Evolutionary conservation across 2,888 invertebrate species (phyloP), one percentile per base, ranked within the genome.

Genomic region (Heliconius ethilla): DNA sequence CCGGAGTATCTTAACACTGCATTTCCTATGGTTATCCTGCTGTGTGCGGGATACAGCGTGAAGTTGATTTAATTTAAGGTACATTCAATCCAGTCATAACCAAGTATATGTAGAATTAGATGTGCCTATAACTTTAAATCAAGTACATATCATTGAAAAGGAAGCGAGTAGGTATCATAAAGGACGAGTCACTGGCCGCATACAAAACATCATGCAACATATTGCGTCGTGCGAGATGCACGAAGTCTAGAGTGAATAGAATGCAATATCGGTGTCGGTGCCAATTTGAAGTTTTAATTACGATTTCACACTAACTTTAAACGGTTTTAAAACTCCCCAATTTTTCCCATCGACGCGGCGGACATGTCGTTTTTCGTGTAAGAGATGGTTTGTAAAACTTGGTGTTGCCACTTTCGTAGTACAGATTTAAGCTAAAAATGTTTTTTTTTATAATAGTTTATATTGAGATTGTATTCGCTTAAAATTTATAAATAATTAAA

Each of bases 281-380:
- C 65, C 51, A 51, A 45, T 73, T 45, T 45, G 63, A 79, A 80
- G 75, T 81, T 81, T 80, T 81, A 81, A 81, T 79, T 77, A 79
- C 63, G 51, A 63, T 75, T 69, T 80, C 59, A 29, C 69, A 69
- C 66, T 67, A 40, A 78, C 51, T 75, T 78, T 63, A 75, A 78
- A 80, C 65, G 74, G 37, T 76, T 80, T 78, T 76, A 76, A 69
- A 76, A 66, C 25, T 65, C 29, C 40, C 27, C 51, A 74, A 65
- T 45, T 76, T 79, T 79, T 63, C 51, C 62, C 75, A 70, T 78
- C 63, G n/a, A 51, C 66, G 77, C 63, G 29, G 37, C 51, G 77
- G 77, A 77, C 75, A 74, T 66, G 75, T 55, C 37, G 62, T 72
- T 70, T 77, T 67, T 67, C 65, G 63, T 76, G 73, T 70, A 74